A percentile compares a stretch with the other conserved stretches of the same genome.
These are phyloP conservation scores for Troides helena DNA, from an alignment of 2,888 invertebrate species.

Conservation along the genomic window DNA sequence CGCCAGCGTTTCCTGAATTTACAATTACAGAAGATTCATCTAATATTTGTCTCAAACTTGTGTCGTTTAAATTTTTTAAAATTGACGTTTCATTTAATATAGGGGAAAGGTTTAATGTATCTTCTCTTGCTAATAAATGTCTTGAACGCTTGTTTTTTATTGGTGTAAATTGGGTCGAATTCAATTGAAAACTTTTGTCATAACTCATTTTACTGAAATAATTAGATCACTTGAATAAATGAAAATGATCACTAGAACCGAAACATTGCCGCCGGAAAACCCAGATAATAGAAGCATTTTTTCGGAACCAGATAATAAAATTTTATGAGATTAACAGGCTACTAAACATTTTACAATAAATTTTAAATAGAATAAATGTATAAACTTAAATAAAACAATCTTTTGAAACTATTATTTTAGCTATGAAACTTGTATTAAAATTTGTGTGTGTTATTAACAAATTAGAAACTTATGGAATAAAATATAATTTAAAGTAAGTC, in stretches of 20 bases:
- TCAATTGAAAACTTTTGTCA: slow-evolving; percentile 55
- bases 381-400: no score
- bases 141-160: slow-evolving; percentile 56
- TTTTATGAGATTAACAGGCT: neutral
- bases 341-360: no score
- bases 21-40: slow-evolving; percentile 67
- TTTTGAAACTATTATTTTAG: no score
- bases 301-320: neutral
- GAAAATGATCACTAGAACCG: neutral
- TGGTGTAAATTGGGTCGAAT: slow-evolving; percentile 67
- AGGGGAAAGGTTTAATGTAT: slow-evolving; percentile 69
- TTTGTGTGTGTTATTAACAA: no score
- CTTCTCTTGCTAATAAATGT: slow-evolving; percentile 62
- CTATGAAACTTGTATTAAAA: no score
- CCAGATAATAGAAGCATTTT: neutral
- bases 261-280: slow-evolving; percentile 16
- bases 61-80: slow-evolving; percentile 71
- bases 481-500: no score
- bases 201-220: slow-evolving; percentile 47
- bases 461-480: no score
- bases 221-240: neutral
- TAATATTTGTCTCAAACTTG: slow-evolving; percentile 67
- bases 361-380: no score
- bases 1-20: slow-evolving; percentile 54
- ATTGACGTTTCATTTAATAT: slow-evolving; percentile 73